Evolutionary conservation across 64 coral and sea anemone genomes (phyloP), one percentile per base, ranked within the genome.

Genomic region (Dendrophyllia cribrosa): DNA sequence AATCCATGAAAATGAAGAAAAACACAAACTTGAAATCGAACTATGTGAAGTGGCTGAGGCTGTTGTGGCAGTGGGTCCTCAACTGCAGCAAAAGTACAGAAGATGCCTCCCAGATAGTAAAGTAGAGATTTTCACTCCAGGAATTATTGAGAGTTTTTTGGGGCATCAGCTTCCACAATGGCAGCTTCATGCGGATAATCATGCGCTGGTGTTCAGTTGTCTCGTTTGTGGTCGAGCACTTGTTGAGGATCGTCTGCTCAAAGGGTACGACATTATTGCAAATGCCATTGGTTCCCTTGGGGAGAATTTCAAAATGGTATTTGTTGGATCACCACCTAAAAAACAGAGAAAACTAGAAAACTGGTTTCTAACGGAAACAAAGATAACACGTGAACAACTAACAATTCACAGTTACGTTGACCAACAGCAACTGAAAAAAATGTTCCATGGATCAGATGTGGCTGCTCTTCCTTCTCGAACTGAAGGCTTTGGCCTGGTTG

Each of bases 231-330:
- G 88, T 45, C 76, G 88, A 7, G 64, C 64, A 9, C 59, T 44
- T 43, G 21, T 16, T 13, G 88, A 89, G 51, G 88, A 89, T 89
- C 65, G n/a, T 51, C 25, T 2, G 1, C 56, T 63, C 25, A 89
- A 89, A 67, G 88, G 88, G 7, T 89, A 78, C 23, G 73, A 89
- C 22, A 60, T 72, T 12, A 61, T 80, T 20, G 88, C 88, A 72
- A 58, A 82, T 21, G 88, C 88, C 15, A 69, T 91, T 6, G 88
- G 64, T 7, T 19, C 15, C 10, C 77, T 82, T 72, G 51, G 53
- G 43, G 5, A 22, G 6, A 61, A 23, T 4, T 91, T 72, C 21
- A 56, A 69, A 14, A 11, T 91, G 12, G 43, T 12, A 17, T 91
- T 70, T 58, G 65, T 91, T 45, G 88, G 88, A 43, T 64, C 76